These are phyloP conservation scores for Xerus inauris DNA, from an alignment of 2,113 vertebrate genomes.

Conservation along the genomic window DNA sequence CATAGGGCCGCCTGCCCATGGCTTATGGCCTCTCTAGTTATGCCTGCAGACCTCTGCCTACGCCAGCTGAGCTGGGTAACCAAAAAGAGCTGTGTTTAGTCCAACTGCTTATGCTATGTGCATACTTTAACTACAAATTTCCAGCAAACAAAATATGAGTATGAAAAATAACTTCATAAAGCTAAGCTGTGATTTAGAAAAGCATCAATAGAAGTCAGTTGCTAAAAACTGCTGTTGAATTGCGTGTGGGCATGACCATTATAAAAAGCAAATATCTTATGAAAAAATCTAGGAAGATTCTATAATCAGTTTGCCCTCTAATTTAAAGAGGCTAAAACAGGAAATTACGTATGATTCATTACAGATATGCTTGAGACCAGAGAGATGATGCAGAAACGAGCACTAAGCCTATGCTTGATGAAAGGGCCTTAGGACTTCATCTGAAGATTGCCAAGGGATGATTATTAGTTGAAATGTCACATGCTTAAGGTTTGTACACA, in stretches of 20 bases:
- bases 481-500: neutral
- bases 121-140: neutral
- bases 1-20: too few relatives aligned
- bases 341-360: neutral
- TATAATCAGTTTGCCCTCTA: neutral
- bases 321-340: constrained; percentile 34
- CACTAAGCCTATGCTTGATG: neutral
- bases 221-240: neutral
- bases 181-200: neutral
- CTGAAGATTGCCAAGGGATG: neutral
- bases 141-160: neutral
- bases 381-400: neutral
- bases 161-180: neutral
- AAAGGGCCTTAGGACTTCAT: neutral
- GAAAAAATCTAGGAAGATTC: neutral
- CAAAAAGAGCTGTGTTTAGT: neutral
- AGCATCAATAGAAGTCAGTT: neutral
- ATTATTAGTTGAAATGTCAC: neutral
- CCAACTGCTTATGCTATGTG: neutral
- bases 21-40: neutral
- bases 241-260: neutral
- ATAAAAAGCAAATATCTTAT: neutral
- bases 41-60: neutral
- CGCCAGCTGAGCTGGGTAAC: too few relatives aligned
- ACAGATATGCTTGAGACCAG: neutral